phyloP scores from a whole-genome alignment of 2,113 vertebrate genomes.

The Anoura caudifer region DNA sequence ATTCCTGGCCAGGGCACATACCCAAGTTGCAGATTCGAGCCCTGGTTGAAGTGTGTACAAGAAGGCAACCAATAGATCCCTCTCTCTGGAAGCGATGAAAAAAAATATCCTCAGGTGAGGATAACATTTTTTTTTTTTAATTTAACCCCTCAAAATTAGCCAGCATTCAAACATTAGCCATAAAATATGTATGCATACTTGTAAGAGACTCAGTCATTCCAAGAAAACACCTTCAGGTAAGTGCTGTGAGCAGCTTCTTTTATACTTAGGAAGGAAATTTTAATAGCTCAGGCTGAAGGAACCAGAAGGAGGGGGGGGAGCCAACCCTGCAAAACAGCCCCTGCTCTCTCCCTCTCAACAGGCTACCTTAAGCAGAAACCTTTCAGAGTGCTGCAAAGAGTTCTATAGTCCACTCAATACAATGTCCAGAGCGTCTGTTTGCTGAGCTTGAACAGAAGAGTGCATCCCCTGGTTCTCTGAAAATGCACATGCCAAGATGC shows the following conservation, averaged over 20 bases:
- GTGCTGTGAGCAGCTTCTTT: not conserved
- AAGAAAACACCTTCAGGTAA: not conserved
- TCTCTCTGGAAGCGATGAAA: too few species aligned
- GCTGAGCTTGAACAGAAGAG: not conserved
- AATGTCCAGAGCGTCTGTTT: not conserved
- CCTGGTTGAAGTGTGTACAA: too few species aligned
- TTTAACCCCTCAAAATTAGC: not conserved
- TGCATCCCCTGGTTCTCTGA: not conserved
- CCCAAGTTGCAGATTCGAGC: too few species aligned
- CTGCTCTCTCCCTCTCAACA: not conserved
- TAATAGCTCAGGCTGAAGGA: not conserved
- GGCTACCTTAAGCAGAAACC: not conserved
- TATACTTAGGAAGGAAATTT: not conserved
- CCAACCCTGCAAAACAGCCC: not conserved
- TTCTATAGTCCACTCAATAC: not conserved
- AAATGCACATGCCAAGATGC: not conserved
- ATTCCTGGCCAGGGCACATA: too few species aligned
- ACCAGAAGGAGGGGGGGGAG: not conserved
- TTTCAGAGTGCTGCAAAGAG: not conserved
- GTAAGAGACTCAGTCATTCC: not conserved
- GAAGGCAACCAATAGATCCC: too few species aligned
- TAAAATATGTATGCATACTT: not conserved
- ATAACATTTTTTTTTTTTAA: not conserved
- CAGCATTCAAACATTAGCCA: not conserved
- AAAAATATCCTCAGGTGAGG: too few species aligned